These are phyloP conservation scores for Microcebus lehilahytsara DNA, from an alignment of 2,113 vertebrate species.

Conservation along the genomic window DNA sequence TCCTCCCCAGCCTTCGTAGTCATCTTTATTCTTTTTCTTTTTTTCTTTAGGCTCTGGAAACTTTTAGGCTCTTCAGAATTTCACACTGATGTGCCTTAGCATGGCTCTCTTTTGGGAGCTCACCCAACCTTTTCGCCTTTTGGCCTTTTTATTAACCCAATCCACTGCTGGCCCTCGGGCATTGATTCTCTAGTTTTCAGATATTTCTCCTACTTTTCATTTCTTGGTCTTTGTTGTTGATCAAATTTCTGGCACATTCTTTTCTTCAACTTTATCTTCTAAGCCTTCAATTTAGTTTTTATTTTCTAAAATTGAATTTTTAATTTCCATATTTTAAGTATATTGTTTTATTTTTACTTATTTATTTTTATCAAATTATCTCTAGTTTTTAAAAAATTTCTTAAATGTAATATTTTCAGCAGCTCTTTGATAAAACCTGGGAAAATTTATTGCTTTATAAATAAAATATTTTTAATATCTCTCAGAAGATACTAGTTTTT, in stretches of 20 bases:
- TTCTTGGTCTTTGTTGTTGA: not conserved
- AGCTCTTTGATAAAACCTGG: too few relatives aligned
- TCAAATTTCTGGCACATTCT: conserved; percentile 41
- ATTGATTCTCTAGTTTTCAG: not conserved
- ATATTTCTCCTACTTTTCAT: not conserved
- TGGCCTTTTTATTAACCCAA: not conserved
- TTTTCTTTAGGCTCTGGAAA: not conserved
- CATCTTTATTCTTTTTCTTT: not conserved
- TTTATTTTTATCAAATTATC: too few relatives aligned
- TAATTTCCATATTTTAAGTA: conserved; percentile 6
- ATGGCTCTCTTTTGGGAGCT: not conserved
- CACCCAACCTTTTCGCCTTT: not conserved
- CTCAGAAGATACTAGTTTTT: not conserved
- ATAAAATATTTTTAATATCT: conserved; percentile 25
- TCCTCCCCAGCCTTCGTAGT: not conserved
- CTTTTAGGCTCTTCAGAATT: not conserved
- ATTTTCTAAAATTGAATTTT: conserved; percentile 5
- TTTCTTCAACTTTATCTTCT: conserved; percentile 38
- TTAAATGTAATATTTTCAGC: too few relatives aligned
- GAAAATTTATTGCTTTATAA: not conserved
- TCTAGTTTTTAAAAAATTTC: too few relatives aligned
- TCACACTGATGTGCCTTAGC: not conserved
- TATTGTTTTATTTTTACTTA: not conserved
- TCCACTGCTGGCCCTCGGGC: not conserved
- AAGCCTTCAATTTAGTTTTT: not conserved